phyloP scores from a whole-genome alignment of 2,888 invertebrate species.

The Zaprionus obscuricornis region DNA sequence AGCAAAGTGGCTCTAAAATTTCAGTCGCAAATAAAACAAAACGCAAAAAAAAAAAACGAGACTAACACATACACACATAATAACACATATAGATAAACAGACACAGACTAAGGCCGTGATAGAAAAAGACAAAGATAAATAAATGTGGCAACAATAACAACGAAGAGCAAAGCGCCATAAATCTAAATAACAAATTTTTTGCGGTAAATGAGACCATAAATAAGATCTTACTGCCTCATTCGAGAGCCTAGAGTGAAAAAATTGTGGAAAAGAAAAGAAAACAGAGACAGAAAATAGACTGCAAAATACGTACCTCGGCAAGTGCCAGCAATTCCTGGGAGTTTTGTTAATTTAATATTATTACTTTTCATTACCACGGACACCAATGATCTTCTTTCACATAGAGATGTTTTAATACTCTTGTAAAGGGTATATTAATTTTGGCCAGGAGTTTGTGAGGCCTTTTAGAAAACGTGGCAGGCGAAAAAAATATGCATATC shows the following conservation, averaged over 20 bases:
- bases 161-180: conserved; percentile 74
- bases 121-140: conserved; percentile 53
- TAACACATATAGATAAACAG: conserved; percentile 26
- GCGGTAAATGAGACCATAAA: conserved; percentile 76
- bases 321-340: conserved; percentile 63
- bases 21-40: conserved; percentile 49
- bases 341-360: conserved; percentile 80
- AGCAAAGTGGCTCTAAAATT: conserved; percentile 74
- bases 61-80: too few species aligned
- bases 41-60: conserved; percentile 16
- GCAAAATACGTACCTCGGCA: conserved; percentile 22
- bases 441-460: too few species aligned
- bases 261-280: conserved; percentile 42
- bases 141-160: conserved; percentile 73
- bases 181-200: conserved; percentile 76
- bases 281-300: conserved; percentile 6
- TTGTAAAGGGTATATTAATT: too few species aligned
- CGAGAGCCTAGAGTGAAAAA: conserved; percentile 56
- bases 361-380: conserved; percentile 78
- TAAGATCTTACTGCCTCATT: conserved; percentile 68
- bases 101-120: conserved; percentile 13
- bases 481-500: too few species aligned
- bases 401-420: too few species aligned
- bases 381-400: conserved; percentile 3
- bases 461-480: too few species aligned